Evolutionary conservation across 2,888 invertebrate genomes (phyloP).

Genomic region (Drosophila testacea): DNA sequence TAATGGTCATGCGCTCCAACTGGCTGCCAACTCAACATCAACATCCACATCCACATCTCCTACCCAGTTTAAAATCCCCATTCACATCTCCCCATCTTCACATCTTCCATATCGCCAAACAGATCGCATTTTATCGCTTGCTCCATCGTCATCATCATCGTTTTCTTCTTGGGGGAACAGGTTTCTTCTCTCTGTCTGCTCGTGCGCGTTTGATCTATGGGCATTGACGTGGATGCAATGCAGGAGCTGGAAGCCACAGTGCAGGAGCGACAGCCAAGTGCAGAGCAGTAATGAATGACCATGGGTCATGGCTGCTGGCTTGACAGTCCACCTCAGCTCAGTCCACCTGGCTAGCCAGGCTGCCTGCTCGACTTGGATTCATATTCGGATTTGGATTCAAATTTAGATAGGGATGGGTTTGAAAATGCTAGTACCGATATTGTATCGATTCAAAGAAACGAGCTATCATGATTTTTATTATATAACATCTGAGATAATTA

Average conservation of each 20-base stretch:
- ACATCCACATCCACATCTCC: conserved; percentile 21
- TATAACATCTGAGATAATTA: no score
- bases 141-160: conserved; percentile 39
- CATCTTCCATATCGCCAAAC: conserved; percentile 65
- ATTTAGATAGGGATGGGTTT: no score
- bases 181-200: conserved; percentile 54
- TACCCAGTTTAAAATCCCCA: conserved; percentile 10
- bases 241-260: conserved; percentile 31
- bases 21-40: conserved; percentile 20
- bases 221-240: conserved; percentile 50
- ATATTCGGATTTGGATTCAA: not conserved
- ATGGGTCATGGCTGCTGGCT: conserved; percentile 78
- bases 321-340: conserved; percentile 41
- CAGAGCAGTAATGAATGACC: conserved; percentile 81
- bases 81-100: conserved; percentile 23
- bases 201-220: conserved; percentile 77
- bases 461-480: no score
- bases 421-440: no score
- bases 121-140: conserved; percentile 80
- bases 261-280: conserved; percentile 68
- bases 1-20: conserved; percentile 72
- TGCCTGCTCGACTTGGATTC: not conserved
- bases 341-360: not conserved
- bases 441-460: no score
- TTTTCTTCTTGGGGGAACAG: conserved; percentile 52